Evolutionary conservation across 2,888 invertebrate species (phyloP).

Genomic region (Polydrusus cervinus): DNA sequence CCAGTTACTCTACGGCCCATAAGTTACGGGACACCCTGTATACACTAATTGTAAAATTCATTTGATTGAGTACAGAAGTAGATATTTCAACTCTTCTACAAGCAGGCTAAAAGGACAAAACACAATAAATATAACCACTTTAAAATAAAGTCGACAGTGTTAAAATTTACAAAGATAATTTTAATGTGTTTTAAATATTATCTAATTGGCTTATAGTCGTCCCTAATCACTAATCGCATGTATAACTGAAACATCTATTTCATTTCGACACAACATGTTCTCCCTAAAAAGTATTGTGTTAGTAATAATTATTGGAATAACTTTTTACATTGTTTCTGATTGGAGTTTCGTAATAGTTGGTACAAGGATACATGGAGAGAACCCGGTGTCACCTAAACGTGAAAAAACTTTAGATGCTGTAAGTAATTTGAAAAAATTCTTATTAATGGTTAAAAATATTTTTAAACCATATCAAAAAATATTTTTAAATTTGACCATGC

Average conservation of each 20-base stretch:
- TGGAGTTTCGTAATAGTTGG: neutral
- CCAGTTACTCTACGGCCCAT: too few species aligned
- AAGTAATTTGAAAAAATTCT: neutral
- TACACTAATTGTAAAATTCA: too few species aligned
- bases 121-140: neutral
- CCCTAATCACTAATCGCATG: too few species aligned
- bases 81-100: too few species aligned
- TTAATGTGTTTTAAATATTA: neutral
- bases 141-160: neutral
- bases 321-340: slow-evolving; percentile 2
- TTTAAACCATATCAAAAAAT: too few species aligned
- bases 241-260: neutral
- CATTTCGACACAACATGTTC: neutral
- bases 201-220: neutral
- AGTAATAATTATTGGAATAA: neutral
- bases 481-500: too few species aligned
- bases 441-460: too few species aligned
- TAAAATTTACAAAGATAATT: neutral
- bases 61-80: too few species aligned
- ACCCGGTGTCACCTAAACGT: too few species aligned
- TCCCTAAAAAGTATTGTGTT: neutral
- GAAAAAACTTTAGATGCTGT: neutral
- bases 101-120: too few species aligned
- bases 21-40: too few species aligned
- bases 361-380: neutral